phyloP scores from a whole-genome alignment of 2,888 invertebrate genomes.

The Lissocephala sabroskyi region DNA sequence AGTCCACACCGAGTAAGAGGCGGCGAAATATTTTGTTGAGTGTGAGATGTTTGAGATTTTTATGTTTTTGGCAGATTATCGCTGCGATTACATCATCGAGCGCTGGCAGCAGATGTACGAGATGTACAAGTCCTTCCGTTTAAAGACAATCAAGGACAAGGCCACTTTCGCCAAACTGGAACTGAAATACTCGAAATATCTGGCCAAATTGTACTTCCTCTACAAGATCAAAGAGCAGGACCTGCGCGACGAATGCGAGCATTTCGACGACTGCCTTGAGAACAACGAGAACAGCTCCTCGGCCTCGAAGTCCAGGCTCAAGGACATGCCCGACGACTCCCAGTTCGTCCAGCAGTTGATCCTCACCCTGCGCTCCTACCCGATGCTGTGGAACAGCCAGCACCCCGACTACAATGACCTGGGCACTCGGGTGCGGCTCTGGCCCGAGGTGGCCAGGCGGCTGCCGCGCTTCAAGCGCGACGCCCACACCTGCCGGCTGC shows the following conservation, averaged over 20 bases:
- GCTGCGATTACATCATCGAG: constrained; percentile 57
- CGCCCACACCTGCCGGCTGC: constrained; percentile 52
- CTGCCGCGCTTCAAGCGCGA: constrained; percentile 57
- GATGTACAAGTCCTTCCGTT: constrained; percentile 68
- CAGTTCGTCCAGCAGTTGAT: constrained; percentile 59
- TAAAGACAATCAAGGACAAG: constrained; percentile 62
- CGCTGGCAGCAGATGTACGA: constrained; percentile 68
- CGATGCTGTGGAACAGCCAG: constrained; percentile 58
- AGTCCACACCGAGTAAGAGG: constrained; percentile 54
- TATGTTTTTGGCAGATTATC: constrained; percentile 32
- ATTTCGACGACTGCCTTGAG: constrained; percentile 48
- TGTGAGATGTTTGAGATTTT: too few relatives aligned
- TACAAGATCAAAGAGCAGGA: constrained; percentile 67
- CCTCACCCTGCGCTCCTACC: constrained; percentile 44
- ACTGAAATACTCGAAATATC: constrained; percentile 66
- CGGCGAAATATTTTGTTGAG: too few relatives aligned
- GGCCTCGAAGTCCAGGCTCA: constrained; percentile 31
- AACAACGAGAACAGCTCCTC: constrained; percentile 1
- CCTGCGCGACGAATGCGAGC: constrained; percentile 56
- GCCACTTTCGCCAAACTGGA: constrained; percentile 54
- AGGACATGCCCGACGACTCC: constrained; percentile 63
- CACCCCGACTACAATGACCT: constrained; percentile 54
- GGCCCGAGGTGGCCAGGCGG: constrained; percentile 55
- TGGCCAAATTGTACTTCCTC: constrained; percentile 63
- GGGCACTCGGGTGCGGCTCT: constrained; percentile 51